Base-by-base conservation (phyloP, 2,888 invertebrate genomes). In the Pharmacophagus antenor region DNA sequence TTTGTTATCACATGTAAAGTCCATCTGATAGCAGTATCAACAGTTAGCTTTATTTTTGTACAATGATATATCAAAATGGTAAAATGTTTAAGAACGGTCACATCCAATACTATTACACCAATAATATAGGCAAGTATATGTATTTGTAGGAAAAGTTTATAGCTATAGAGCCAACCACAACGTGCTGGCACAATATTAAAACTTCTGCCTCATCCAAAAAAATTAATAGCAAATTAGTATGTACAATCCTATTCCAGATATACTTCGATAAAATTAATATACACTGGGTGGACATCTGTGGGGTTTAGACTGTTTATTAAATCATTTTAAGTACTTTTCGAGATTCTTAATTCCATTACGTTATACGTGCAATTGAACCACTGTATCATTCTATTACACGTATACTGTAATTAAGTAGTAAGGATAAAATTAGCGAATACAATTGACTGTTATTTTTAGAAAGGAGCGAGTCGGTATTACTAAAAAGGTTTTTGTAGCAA, bases 1-100 rank as follows among this genome's bases (percentile, higher is more conserved):
- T 59, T 46, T 53, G 17, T 48, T 54, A 59, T 59, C 58, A 59
- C 58, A 41, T 52, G 21, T 46, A 25, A 7, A 31, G 31, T 31
- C 31, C 12, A 15, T 31, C 31, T 31, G 12, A 31, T 10, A 31
- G 10, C 31, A 31, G 15, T 31, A 31, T 31, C 31, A 2, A 10
- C 31, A 12, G 31, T 31, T 31, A 10, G 8, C 15, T 31, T 15
- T 31, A 31, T 10, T 12, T 12, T 12, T 31, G 2, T 31, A 31
- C 15, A 1, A n/a, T n/a, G n/a, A n/a, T 31, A 31, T 10, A 31
- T 15, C 3, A 31, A 31, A 10, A 31, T 10, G 1, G 3, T 31
- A 31, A 12, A 31, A 12, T 10, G 31, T 12, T 31, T 1, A 31
- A 31, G n/a, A 12, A 31, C 31, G 31, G 15, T 10, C 1, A 31